A percentile compares a stretch with the other conserved stretches of the same genome.
These are phyloP conservation scores for Orbicella faveolata DNA, from an alignment of 64 coral and sea anemone species.

Conservation along the genomic window DNA sequence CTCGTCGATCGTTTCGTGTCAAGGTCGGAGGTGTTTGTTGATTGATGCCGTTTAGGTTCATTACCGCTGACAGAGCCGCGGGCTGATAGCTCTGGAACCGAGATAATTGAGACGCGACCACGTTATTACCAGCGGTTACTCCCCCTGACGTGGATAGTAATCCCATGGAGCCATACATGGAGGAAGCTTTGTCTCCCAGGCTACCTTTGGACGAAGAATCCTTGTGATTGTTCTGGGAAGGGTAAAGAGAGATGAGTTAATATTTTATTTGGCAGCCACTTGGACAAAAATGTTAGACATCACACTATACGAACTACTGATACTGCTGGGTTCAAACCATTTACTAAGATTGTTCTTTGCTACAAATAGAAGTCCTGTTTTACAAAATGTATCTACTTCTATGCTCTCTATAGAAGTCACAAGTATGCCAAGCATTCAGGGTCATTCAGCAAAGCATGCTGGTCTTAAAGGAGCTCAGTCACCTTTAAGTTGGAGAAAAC, in stretches of 20 bases:
- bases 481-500: too few relatives aligned
- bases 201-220: neutral
- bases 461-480: too few relatives aligned
- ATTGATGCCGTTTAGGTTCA: slow-evolving; percentile 50
- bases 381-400: too few relatives aligned
- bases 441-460: too few relatives aligned
- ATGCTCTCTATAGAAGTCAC: too few relatives aligned
- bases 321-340: too few relatives aligned
- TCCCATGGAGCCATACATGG: slow-evolving; percentile 17
- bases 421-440: too few relatives aligned
- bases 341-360: too few relatives aligned
- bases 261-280: neutral
- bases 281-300: too few relatives aligned
- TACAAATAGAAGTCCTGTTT: too few relatives aligned
- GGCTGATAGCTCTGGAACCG: slow-evolving; percentile 66
- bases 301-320: too few relatives aligned
- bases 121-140: slow-evolving; percentile 6
- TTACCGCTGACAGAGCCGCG: slow-evolving; percentile 48
- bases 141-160: slow-evolving; percentile 24
- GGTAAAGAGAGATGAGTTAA: neutral
- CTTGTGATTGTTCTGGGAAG: neutral
- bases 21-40: slow-evolving; percentile 47
- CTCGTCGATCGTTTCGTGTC: slow-evolving; percentile 72
- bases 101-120: slow-evolving; percentile 36
- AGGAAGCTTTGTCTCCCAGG: neutral